Evolutionary conservation across 2,113 vertebrate species (phyloP).

Genomic region (Lophotis ruficrista): DNA sequence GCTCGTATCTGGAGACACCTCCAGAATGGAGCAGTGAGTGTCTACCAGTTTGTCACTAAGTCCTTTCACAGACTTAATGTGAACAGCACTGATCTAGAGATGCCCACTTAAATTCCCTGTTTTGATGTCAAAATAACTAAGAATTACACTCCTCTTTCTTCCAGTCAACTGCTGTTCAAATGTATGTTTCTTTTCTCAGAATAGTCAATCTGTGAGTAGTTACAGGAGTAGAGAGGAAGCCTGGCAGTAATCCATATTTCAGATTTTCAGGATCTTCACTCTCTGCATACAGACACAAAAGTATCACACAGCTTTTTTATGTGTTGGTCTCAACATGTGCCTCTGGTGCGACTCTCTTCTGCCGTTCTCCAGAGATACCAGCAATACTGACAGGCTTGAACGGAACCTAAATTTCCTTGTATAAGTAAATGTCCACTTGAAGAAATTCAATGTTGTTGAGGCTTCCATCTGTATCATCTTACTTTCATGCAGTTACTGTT

Average conservation of each 20-base stretch:
- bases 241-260: background rate
- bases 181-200: background rate
- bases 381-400: background rate
- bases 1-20: background rate
- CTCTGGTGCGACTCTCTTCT: background rate
- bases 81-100: background rate
- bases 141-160: background rate
- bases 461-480: background rate
- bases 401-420: background rate
- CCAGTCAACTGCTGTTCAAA: background rate
- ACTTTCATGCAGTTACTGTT: background rate
- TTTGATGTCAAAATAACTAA: background rate
- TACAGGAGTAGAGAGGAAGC: background rate
- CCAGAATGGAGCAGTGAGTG: background rate
- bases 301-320: background rate
- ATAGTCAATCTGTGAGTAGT: background rate
- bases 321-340: background rate
- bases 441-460: background rate
- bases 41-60: background rate
- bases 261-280: background rate
- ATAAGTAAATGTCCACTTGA: background rate
- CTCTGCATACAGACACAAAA: background rate
- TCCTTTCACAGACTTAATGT: background rate
- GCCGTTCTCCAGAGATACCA: background rate
- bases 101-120: background rate